These are phyloP conservation scores for Colius striatus DNA, from an alignment of 2,113 vertebrate species.

Conservation along the genomic window DNA sequence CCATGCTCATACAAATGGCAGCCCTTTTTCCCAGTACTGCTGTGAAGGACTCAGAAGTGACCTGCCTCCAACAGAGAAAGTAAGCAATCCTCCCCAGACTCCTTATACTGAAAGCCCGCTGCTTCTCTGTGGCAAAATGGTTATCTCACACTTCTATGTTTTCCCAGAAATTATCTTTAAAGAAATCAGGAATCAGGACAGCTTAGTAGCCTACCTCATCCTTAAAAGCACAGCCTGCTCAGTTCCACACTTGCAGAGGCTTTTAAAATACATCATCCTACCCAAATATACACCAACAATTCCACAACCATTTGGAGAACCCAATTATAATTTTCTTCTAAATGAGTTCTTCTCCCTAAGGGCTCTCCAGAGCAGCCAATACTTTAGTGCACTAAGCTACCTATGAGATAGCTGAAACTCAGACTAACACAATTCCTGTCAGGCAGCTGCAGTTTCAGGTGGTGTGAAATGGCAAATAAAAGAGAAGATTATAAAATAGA, in stretches of 20 bases:
- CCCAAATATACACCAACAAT: neutral
- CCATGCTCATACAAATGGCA: neutral
- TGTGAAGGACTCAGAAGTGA: neutral
- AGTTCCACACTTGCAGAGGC: neutral
- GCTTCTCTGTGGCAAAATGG: neutral
- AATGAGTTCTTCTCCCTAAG: conserved; percentile 45
- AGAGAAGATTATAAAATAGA: conserved; percentile 29
- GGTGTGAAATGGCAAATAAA: conserved; percentile 54
- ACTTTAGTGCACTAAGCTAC: neutral
- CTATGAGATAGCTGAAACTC: conserved; percentile 6
- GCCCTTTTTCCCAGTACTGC: neutral
- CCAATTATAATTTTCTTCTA: conserved; percentile 44
- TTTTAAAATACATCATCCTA: neutral
- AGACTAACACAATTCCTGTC: conserved; percentile 42
- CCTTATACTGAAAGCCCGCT: neutral
- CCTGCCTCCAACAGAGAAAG: neutral
- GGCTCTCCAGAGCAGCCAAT: neutral
- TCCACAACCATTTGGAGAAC: conserved; percentile 32
- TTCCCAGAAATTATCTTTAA: neutral
- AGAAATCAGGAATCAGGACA: neutral
- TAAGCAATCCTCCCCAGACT: neutral
- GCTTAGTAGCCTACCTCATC: neutral
- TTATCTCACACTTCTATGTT: neutral
- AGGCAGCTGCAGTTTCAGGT: conserved; percentile 61
- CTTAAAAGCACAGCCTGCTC: neutral